phyloP scores from a whole-genome alignment of 2,888 invertebrate genomes.

The Drosophila tripunctata region DNA sequence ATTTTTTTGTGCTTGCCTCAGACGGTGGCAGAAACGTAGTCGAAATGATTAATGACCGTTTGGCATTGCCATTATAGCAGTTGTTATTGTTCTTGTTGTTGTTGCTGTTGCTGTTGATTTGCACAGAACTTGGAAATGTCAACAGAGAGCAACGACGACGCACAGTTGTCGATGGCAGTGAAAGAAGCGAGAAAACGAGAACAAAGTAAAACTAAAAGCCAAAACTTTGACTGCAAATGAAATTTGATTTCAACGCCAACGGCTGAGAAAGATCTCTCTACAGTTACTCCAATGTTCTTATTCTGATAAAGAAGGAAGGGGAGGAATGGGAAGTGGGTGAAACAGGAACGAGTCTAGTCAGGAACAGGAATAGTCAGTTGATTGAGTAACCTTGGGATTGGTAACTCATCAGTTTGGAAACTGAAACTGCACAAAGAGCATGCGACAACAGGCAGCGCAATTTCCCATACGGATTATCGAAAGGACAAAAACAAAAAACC shows the following conservation, averaged over 20 bases:
- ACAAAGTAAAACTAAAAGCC: constrained; percentile 78
- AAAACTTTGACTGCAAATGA: constrained; percentile 71
- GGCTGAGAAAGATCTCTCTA: constrained; percentile 45
- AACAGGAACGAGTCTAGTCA: too few species aligned
- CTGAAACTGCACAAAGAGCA: constrained; percentile 50
- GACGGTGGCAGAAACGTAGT: constrained; percentile 31
- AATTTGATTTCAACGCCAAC: constrained; percentile 75
- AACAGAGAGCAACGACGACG: constrained; percentile 46
- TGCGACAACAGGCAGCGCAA: constrained; percentile 56
- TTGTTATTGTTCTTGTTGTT: constrained; percentile 37
- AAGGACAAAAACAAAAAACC: constrained; percentile 3
- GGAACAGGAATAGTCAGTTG: constrained; percentile 39
- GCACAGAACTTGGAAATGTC: constrained; percentile 52
- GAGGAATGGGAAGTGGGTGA: neutral
- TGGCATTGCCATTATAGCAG: constrained; percentile 35
- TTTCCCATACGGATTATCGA: constrained; percentile 54
- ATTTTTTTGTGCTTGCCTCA: constrained; percentile 15
- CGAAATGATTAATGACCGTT: constrained; percentile 82
- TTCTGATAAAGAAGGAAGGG: neutral
- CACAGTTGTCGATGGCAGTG: constrained; percentile 66
- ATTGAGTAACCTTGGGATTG: constrained; percentile 74
- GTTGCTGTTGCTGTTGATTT: constrained; percentile 58
- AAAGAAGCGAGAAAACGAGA: neutral
- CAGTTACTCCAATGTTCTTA: constrained; percentile 34
- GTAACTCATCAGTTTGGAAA: constrained; percentile 53